Evolutionary conservation across 92 coral and sea anemone genomes (phyloP).

Genomic region (Phymanthus crucifer): DNA sequence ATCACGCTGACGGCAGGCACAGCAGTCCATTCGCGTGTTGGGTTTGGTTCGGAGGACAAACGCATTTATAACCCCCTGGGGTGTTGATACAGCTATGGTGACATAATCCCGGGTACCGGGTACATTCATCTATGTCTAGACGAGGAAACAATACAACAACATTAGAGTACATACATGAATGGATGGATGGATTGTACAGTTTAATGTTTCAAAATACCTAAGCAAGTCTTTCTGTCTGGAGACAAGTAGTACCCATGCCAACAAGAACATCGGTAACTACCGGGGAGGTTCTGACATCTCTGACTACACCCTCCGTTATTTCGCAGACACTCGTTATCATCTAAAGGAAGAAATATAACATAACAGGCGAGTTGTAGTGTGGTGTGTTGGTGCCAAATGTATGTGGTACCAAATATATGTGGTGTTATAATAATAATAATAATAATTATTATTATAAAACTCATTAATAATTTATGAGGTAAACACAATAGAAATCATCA

Average conservation of each 20-base stretch:
- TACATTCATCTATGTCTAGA: constrained; percentile 90
- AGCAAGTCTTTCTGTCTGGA: constrained; percentile 79
- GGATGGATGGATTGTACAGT: not conserved
- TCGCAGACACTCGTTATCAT: constrained; percentile 75
- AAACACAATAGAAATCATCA: too few relatives aligned
- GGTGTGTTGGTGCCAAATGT: not conserved
- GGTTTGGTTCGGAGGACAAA: constrained; percentile 80
- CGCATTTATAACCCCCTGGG: constrained; percentile 90
- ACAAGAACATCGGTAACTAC: constrained; percentile 86
- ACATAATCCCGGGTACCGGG: constrained; percentile 78
- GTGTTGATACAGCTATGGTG: constrained; percentile 83
- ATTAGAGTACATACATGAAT: not conserved
- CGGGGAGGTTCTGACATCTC: constrained; percentile 74
- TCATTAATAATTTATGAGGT: too few relatives aligned
- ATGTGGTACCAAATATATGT: too few relatives aligned
- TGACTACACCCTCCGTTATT: constrained; percentile 83
- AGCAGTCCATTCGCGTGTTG: constrained; percentile 83
- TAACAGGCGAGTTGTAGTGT: not conserved
- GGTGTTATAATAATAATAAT: too few relatives aligned
- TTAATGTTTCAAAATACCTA: constrained; percentile 52
- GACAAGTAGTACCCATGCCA: constrained; percentile 62
- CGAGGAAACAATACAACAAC: not conserved
- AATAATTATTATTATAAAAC: too few relatives aligned
- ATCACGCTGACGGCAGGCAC: constrained; percentile 53
- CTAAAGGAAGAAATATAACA: constrained; percentile 24